A percentile compares a stretch with the other conserved stretches of the same genome.
phyloP scores from a whole-genome alignment of 2,113 vertebrate genomes.

The Eretmochelys imbricata region DNA sequence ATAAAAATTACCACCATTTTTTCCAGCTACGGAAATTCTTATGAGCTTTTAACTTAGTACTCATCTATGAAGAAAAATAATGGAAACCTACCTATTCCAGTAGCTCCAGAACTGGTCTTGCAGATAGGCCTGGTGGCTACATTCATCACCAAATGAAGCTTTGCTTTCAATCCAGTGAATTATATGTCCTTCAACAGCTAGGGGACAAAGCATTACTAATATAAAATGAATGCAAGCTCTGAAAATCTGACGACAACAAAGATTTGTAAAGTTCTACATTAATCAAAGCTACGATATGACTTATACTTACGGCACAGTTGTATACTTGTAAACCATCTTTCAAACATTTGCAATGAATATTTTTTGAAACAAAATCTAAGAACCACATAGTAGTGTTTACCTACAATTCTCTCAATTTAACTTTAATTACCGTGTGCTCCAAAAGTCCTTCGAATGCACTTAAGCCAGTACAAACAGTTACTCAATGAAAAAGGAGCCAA shows the following conservation, averaged over 20 bases:
- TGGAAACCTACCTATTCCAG: conserved; percentile 92
- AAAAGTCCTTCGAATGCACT: background rate
- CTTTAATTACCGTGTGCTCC: background rate
- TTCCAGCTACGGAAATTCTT: conserved; percentile 67
- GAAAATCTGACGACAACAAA: conserved; percentile 51
- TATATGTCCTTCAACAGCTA: conserved; percentile 96
- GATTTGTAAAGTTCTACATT: conserved; percentile 15
- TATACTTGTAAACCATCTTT: conserved; percentile 8
- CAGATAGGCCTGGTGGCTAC: conserved; percentile 94
- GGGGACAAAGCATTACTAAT: conserved; percentile 62
- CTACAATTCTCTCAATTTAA: background rate
- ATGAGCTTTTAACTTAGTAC: conserved; percentile 48
- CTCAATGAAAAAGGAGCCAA: background rate
- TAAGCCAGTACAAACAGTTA: background rate
- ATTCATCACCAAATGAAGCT: conserved; percentile 97
- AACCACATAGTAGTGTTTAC: background rate
- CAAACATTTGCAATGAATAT: background rate
- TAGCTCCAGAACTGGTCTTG: conserved; percentile 99
- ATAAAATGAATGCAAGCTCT: conserved; percentile 54
- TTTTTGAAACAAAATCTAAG: background rate
- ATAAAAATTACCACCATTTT: conserved; percentile 46
- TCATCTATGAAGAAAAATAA: conserved; percentile 65
- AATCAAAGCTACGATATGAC: background rate
- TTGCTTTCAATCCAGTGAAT: conserved; percentile 99
- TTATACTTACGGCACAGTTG: background rate